These are phyloP conservation scores for Zoanthus gigantus DNA, from an alignment of 92 coral and sea anemone genomes.

Conservation along the genomic window DNA sequence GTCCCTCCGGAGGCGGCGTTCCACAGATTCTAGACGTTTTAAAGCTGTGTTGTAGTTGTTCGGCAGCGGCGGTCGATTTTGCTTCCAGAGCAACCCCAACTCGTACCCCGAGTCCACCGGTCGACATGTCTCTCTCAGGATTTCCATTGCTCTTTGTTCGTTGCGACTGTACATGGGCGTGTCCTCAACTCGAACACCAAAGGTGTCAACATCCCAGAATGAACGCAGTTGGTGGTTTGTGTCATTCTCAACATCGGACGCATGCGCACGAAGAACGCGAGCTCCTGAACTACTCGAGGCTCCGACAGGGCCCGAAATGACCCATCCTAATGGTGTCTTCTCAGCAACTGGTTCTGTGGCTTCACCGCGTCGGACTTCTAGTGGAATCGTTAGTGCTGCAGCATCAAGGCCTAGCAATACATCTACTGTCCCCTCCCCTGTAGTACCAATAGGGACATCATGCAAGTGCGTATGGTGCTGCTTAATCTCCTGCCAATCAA, in stretches of 20 bases:
- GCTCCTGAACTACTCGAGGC: not conserved
- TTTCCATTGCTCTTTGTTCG: constrained; percentile 41
- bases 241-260: constrained; percentile 46
- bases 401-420: constrained; percentile 63
- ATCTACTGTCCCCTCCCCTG: constrained; percentile 50
- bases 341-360: constrained; percentile 61
- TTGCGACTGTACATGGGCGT: constrained; percentile 25
- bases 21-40: constrained; percentile 49
- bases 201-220: constrained; percentile 61
- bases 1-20: constrained; percentile 42
- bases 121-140: constrained; percentile 42
- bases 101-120: constrained; percentile 53
- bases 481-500: constrained; percentile 60
- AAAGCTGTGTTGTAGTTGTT: constrained; percentile 48
- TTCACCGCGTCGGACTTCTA: constrained; percentile 57
- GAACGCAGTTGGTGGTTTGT: constrained; percentile 46
- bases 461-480: constrained; percentile 38
- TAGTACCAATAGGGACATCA: constrained; percentile 49
- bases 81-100: constrained; percentile 45
- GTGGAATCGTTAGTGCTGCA: constrained; percentile 60
- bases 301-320: constrained; percentile 56
- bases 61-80: constrained; percentile 39
- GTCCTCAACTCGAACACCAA: constrained; percentile 49
- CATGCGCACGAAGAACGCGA: constrained; percentile 51
- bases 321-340: constrained; percentile 67